phyloP scores from a whole-genome alignment of 2,888 invertebrate species.

The Nomada ruficornis region DNA sequence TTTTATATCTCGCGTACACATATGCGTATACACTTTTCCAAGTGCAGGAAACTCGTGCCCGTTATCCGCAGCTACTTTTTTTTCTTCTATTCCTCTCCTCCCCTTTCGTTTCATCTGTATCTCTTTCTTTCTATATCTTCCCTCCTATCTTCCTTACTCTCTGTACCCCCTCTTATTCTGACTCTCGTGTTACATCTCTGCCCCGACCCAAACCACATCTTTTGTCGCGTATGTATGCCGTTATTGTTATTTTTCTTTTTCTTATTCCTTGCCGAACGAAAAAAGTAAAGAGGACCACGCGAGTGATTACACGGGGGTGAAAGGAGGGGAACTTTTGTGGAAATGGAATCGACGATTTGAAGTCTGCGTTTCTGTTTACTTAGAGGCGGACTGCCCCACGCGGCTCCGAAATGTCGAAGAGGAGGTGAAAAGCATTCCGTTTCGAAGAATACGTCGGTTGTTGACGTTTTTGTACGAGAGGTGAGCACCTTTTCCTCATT shows the following conservation, averaged over 20 bases:
- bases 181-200: constrained; percentile 22
- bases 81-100: constrained; percentile 8
- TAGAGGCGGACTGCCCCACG: constrained; percentile 57
- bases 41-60: constrained; percentile 63
- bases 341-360: constrained; percentile 61
- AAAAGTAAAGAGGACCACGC: constrained; percentile 46
- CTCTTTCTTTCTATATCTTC: neutral
- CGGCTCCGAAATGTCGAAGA: constrained; percentile 46
- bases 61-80: constrained; percentile 59
- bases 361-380: constrained; percentile 72
- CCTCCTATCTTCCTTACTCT: constrained; percentile 12
- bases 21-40: constrained; percentile 29
- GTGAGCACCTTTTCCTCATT: constrained; percentile 37
- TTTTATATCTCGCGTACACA: constrained; percentile 25
- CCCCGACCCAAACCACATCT: constrained; percentile 27
- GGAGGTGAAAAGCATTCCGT: constrained; percentile 35
- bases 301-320: constrained; percentile 53
- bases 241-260: too few relatives aligned
- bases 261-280: constrained; percentile 15
- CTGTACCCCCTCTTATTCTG: neutral
- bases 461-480: constrained; percentile 33
- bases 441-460: constrained; percentile 37
- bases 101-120: neutral
- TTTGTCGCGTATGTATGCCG: constrained; percentile 27
- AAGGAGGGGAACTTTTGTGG: constrained; percentile 39